A percentile compares a stretch with the other conserved stretches of the same genome.
Evolutionary conservation across 2,888 invertebrate species (phyloP).

Genomic region (Shargacucullia verbasci): DNA sequence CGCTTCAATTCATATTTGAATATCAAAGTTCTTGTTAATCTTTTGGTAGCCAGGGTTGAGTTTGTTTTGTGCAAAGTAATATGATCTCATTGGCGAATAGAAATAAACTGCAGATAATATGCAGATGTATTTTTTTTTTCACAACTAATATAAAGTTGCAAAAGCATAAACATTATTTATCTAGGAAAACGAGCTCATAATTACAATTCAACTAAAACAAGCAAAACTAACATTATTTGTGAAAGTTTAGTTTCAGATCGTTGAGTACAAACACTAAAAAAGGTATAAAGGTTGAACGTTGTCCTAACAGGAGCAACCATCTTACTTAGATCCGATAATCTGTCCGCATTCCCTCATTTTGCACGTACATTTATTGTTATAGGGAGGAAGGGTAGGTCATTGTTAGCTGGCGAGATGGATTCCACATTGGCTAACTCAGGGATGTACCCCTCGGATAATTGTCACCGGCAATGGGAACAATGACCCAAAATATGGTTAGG

Average conservation of each 20-base stretch:
- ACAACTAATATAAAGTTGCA: conserved; percentile 5
- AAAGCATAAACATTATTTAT: not conserved
- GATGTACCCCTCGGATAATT: conserved; percentile 73
- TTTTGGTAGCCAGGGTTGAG: too few species aligned
- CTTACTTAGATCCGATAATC: conserved; percentile 30
- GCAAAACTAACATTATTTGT: conserved; percentile 40
- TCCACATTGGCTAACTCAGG: conserved; percentile 61
- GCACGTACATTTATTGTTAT: conserved; percentile 20
- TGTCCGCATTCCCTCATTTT: conserved; percentile 6
- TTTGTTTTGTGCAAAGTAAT: too few species aligned
- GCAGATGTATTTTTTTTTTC: conserved; percentile 12
- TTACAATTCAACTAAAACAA: conserved; percentile 32
- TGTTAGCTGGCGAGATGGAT: conserved; percentile 52
- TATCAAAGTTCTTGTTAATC: too few species aligned
- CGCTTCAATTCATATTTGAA: too few species aligned
- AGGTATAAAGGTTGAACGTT: conserved; percentile 63
- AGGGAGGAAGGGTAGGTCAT: conserved; percentile 44
- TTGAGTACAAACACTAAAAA: conserved; percentile 64
- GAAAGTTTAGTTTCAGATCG: conserved; percentile 53
- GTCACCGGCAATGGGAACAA: conserved; percentile 69
- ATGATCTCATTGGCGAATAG: too few species aligned
- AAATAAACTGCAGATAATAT: too few species aligned
- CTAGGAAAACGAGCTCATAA: conserved; percentile 14
- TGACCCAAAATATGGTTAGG: conserved; percentile 68
- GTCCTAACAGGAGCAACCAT: conserved; percentile 50